phyloP scores from a whole-genome alignment of 1,140 invertebrate genomes.

The Heliconius congener region DNA sequence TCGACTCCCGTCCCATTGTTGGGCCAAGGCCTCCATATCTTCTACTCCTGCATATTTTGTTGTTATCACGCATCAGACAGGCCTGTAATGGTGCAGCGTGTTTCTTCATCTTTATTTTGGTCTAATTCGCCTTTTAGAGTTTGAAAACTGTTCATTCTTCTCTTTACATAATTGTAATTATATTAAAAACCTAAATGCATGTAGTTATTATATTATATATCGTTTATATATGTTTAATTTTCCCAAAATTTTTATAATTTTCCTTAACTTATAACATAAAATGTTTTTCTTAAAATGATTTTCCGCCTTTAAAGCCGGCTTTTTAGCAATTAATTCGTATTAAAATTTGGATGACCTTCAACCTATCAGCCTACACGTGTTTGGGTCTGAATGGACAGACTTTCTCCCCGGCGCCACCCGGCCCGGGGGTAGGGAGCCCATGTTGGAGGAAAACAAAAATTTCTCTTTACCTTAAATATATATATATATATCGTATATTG shows the following conservation, averaged over 20 bases:
- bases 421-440: constrained; percentile 35
- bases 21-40: too few species aligned
- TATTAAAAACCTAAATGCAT: neutral
- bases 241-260: neutral
- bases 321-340: constrained; percentile 25
- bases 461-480: neutral
- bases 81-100: too few species aligned
- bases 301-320: constrained; percentile 4
- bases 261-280: neutral
- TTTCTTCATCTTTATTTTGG: too few species aligned
- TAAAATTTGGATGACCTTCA: constrained; percentile 46
- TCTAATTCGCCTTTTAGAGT: too few species aligned
- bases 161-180: neutral
- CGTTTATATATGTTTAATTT: neutral
- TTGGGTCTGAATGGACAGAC: constrained; percentile 51
- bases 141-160: too few species aligned
- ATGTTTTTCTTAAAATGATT: neutral
- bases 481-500: neutral
- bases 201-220: neutral
- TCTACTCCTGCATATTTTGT: too few species aligned
- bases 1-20: too few species aligned
- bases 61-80: too few species aligned
- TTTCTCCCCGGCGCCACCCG: constrained; percentile 40
- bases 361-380: constrained; percentile 53
- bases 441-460: constrained; percentile 23